Evolutionary conservation across 2,113 vertebrate genomes (phyloP), one percentile per base, ranked within the genome.

Genomic region (Gavialis gangeticus): DNA sequence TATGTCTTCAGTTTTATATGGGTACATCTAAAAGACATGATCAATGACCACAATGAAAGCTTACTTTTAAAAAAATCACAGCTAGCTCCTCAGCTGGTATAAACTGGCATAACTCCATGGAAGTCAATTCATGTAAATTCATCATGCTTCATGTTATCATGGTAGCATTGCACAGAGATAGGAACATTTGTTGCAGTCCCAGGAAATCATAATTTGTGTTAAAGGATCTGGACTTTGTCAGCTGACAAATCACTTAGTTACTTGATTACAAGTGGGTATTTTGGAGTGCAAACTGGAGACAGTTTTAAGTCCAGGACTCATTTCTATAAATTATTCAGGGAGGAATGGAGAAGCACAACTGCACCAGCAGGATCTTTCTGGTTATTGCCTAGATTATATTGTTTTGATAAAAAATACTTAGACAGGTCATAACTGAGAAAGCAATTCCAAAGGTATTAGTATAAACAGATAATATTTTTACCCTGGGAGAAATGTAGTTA

Each of bases 401-500:
- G 46, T 84, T 96, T 95, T 94, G 73, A 88, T 85, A 88, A 91
- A 92, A 92, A 91, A 34, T 79, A 88, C 46, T 90, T 91, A 73
- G 21, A 77, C 58, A 67, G 55, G 12, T 66, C 21, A 56, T 86
- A 96, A 95, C 62, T 14, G 15, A 19, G 79, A 95, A 92, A 96
- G 71, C 59, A 91, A 96, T 97, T 94, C 54, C 81, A 94, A 84
- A 93, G 27, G 12, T 58, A 94, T 91, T 93, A 96, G 18, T 80
- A 46, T 90, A 95, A 94, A 95, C 91, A 90, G 37, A 93, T 89
- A 91, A 84, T 90, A 84, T 56, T 88, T 96, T 56, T 78, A 90
- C 37, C 84, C 54, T 66, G 54, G 87, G 73, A 97, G 54, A 95
- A 95, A 91, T 22, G 19, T 17, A 88, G 75, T 75, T 94, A 93